These are phyloP conservation scores for Actenoides hombroni DNA, from an alignment of 2,113 vertebrate genomes.

Conservation along the genomic window DNA sequence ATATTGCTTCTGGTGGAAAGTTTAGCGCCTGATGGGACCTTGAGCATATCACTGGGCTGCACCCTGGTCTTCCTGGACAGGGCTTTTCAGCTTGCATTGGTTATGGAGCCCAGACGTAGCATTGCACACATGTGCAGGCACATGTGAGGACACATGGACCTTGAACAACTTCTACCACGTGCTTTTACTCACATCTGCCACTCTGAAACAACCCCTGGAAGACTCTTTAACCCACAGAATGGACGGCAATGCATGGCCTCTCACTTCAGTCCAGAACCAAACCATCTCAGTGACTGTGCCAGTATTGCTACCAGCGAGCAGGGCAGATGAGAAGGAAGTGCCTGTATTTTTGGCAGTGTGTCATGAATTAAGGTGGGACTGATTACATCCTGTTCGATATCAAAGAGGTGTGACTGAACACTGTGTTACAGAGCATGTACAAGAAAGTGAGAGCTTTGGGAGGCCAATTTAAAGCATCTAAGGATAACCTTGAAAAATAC, in stretches of 20 bases:
- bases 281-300: not conserved
- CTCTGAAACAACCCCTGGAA: not conserved
- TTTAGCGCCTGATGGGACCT: not conserved
- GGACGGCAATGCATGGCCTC: not conserved
- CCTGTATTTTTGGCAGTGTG: not conserved
- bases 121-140: accelerated
- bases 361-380: not conserved
- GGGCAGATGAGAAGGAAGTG: not conserved
- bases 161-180: accelerated
- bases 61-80: not conserved
- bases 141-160: accelerated
- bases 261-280: not conserved
- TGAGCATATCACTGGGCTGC: accelerated
- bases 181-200: not conserved
- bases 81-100: accelerated
- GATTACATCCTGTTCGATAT: accelerated
- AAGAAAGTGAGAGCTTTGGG: accelerated
- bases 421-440: accelerated
- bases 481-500: not conserved
- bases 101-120: accelerated
- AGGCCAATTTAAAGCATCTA: not conserved
- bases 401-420: not conserved
- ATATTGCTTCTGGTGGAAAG: not conserved
- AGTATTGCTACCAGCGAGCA: accelerated
- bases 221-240: accelerated